Base-by-base conservation (phyloP, 64 coral and sea anemone species). In the Cladopsammia gracilis region DNA sequence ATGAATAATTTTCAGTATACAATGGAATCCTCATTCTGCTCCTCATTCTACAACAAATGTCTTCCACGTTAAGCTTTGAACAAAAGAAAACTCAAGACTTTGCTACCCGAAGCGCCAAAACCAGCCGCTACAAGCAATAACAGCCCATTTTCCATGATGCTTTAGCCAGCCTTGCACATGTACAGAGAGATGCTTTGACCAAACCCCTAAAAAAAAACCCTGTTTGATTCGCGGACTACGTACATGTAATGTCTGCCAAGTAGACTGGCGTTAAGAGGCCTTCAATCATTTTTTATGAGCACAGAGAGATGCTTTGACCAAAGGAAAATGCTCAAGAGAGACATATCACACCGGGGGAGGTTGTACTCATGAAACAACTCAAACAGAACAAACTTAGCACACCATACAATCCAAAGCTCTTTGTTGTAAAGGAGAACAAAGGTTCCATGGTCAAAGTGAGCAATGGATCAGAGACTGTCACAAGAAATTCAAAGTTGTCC, bases 1-100 rank as follows among this genome's bases (percentile, higher is more conserved):
- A 88, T 25, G 82, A 86, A 52, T 34, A 34, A 34, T 56, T 70
- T 3, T 48, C 82, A 25, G 60, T 86, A 0, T 69, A 70, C 82
- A 86, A 70, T 61, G 65, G 82, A n/a, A n/a, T n/a, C n/a, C n/a
- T n/a, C n/a, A n/a, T n/a, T n/a, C n/a, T n/a, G n/a, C 77, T 11
- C 77, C 90, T 15, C 90, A 96, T 56, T 49, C 89, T 18, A 87
- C 94, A 45, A 92, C 83, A 23, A 78, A 79, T 73, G 26, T 88
- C 4, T 92, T n/a, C n/a, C 94, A 57, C 89, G 71, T 72, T 85
- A 92, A 96, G 89, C 94, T 6, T 60, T 88, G 34, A 96, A 96
- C 76, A 67, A 75, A 25, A 91, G 94, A 62, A 88, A 89, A 66
- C 74, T 96, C 57, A 23, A 73, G 70, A 73, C 26, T 16, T 11